phyloP scores from a whole-genome alignment of 35 echinoderm and acorn worm species.

The Hemicentrotus pulcherrimus region DNA sequence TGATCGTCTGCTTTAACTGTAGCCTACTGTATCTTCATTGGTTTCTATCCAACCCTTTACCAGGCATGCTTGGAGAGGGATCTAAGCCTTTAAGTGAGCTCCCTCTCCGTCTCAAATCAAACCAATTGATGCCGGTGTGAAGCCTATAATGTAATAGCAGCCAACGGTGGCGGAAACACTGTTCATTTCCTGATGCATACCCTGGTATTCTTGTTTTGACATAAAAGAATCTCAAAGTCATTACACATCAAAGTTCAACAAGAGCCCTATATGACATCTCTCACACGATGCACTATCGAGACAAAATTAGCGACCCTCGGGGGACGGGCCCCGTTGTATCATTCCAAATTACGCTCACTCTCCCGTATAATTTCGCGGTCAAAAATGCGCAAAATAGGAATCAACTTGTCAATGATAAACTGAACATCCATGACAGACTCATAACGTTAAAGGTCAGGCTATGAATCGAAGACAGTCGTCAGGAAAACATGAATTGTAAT shows the following conservation, averaged over 20 bases:
- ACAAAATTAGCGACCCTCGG: neutral
- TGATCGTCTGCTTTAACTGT: too few species aligned
- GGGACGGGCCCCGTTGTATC: neutral
- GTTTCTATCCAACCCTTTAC: too few species aligned
- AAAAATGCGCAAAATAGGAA: neutral
- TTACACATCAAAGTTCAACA: neutral
- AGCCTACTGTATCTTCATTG: too few species aligned
- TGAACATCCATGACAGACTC: too few species aligned
- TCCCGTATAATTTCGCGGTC: neutral
- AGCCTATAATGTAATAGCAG: neutral
- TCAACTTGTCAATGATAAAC: neutral
- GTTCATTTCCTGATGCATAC: neutral
- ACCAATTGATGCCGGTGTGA: neutral
- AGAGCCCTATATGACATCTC: neutral
- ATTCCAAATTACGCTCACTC: conserved; percentile 8
- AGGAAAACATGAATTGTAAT: neutral
- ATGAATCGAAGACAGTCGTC: neutral
- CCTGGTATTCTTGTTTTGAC: neutral
- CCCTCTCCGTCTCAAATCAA: neutral
- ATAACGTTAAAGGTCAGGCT: neutral
- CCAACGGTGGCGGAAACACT: neutral
- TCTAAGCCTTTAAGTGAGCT: too few species aligned
- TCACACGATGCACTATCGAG: neutral
- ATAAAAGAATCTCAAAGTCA: neutral
- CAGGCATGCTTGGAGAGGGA: too few species aligned